Evolutionary conservation across 2,113 vertebrate species (phyloP).

Genomic region (Octodon degus): DNA sequence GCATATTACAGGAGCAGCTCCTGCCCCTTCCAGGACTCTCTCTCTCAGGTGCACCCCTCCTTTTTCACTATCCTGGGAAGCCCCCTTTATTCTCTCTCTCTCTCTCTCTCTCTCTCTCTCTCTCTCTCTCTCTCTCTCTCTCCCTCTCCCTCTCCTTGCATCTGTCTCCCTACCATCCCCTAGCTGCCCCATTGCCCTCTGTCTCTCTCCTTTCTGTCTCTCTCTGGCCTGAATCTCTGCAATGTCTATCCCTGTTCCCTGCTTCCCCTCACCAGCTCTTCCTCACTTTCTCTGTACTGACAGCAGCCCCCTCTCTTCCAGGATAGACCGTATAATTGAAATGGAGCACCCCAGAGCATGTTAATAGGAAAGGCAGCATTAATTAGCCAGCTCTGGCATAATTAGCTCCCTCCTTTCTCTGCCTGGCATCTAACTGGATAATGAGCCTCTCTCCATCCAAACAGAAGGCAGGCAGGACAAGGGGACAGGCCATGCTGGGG

Average conservation of each 20-base stretch:
- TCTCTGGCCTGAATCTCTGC: background rate
- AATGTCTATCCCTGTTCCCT: background rate
- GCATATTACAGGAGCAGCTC: slow-evolving; percentile 60
- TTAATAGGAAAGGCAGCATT: slow-evolving; percentile 84
- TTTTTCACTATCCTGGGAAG: background rate
- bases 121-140: background rate
- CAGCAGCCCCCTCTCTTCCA: slow-evolving; percentile 69
- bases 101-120: background rate
- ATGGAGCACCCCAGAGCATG: slow-evolving; percentile 80
- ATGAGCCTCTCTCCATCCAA: slow-evolving; percentile 71
- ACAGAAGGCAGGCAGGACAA: slow-evolving; percentile 70
- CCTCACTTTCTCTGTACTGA: slow-evolving; percentile 55
- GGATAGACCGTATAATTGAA: slow-evolving; percentile 85
- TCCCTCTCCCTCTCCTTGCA: background rate
- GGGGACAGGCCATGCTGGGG: background rate
- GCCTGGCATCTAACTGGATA: slow-evolving; percentile 80
- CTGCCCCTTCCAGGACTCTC: slow-evolving; percentile 52
- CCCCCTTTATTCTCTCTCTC: background rate
- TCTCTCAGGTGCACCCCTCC: background rate
- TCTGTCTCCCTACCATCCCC: background rate
- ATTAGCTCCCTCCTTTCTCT: slow-evolving; percentile 84
- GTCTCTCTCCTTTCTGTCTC: background rate
- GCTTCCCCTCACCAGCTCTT: background rate
- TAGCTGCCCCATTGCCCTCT: background rate
- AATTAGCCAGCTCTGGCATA: slow-evolving; percentile 84